phyloP scores from a whole-genome alignment of 2,113 vertebrate genomes.

The Aphelocoma coerulescens region DNA sequence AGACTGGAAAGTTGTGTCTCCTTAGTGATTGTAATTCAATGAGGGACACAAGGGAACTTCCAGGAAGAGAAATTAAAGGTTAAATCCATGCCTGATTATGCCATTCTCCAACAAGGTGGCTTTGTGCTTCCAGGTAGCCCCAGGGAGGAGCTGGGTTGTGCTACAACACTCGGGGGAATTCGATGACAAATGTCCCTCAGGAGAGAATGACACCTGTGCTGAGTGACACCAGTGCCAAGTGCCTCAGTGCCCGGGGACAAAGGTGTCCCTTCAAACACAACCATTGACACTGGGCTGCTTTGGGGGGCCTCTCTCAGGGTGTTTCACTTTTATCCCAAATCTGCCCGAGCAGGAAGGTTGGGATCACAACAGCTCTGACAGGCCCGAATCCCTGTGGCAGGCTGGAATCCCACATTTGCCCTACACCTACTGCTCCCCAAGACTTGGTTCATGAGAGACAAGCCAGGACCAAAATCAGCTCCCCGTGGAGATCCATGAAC shows the following conservation, averaged over 20 bases:
- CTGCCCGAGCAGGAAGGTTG: not conserved
- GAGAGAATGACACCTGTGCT: not conserved
- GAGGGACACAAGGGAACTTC: not conserved
- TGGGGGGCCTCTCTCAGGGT: not conserved
- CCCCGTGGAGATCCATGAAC: not conserved
- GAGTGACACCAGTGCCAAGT: not conserved
- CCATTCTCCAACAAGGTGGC: not conserved
- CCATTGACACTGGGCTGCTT: not conserved
- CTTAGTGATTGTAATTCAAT: accelerated
- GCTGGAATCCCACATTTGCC: not conserved
- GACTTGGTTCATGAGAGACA: not conserved
- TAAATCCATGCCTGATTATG: not conserved
- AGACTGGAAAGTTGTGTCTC: not conserved
- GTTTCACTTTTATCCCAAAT: not conserved
- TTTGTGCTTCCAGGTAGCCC: constrained; percentile 9
- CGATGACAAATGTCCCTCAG: not conserved
- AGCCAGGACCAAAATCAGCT: not conserved
- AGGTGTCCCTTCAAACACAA: not conserved
- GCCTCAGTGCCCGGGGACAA: not conserved
- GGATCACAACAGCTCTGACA: not conserved
- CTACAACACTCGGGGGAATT: not conserved
- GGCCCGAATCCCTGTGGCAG: not conserved
- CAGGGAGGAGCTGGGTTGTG: not conserved
- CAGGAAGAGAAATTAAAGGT: not conserved
- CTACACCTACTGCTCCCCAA: not conserved